Conservation (phyloP, 2,888 invertebrate species). For the Stenolophus ochropezus region DNA sequence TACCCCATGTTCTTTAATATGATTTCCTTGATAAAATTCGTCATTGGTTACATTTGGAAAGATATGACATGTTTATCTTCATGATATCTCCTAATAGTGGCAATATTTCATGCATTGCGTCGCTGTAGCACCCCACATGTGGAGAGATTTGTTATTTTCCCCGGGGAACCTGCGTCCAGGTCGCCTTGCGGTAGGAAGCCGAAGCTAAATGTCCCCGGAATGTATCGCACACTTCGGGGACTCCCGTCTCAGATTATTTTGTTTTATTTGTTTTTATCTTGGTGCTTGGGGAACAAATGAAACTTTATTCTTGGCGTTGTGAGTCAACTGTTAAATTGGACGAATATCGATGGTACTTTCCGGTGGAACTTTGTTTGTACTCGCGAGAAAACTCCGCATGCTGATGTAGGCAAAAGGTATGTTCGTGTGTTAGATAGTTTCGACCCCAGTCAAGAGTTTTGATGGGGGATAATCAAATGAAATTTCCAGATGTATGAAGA, state of each 20-base stretch:
- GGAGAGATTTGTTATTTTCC: conserved; percentile 14
- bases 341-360: background rate
- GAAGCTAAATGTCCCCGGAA: conserved; percentile 10
- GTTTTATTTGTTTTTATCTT: conserved; percentile 52
- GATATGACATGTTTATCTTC: no score
- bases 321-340: conserved; percentile 41
- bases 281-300: conserved; percentile 38
- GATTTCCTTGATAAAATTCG: no score
- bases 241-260: conserved; percentile 41
- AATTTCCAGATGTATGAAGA: no score
- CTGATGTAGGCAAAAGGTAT: background rate
- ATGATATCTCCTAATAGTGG: background rate
- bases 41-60: no score
- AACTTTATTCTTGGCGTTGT: conserved; percentile 10
- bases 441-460: background rate
- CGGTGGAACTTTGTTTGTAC: background rate
- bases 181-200: background rate
- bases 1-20: no score
- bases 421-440: background rate
- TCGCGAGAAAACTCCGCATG: background rate
- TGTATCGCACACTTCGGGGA: conserved; percentile 29
- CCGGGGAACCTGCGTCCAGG: background rate
- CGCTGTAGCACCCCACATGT: background rate
- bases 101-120: background rate
- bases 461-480: background rate